phyloP scores from a whole-genome alignment of 2,113 vertebrate genomes.

The Strix aluco region DNA sequence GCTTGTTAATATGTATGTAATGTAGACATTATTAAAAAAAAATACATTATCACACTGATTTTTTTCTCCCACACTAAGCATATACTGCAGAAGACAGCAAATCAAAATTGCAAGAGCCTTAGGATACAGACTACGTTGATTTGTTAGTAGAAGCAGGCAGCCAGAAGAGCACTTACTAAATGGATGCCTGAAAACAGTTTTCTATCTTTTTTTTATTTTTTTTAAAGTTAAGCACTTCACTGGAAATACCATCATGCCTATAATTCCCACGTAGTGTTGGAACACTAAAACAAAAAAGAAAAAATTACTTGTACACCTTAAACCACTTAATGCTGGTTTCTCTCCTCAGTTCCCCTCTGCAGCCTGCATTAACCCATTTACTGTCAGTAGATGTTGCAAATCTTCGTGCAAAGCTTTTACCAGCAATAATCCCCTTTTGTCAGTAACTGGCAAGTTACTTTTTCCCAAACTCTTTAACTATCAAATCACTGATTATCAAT shows the following conservation, averaged over 20 bases:
- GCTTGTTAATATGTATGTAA: background rate
- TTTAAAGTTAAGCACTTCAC: background rate
- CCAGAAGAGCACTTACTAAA: constrained; percentile 46
- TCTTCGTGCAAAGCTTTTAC: background rate
- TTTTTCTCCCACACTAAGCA: background rate
- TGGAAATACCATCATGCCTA: background rate
- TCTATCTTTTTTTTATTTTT: background rate
- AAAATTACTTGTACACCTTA: background rate
- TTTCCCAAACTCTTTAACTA: background rate
- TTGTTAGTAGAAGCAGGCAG: background rate
- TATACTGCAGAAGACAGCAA: background rate
- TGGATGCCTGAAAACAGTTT: constrained; percentile 34
- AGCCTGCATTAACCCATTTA: background rate
- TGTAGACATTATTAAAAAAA: background rate
- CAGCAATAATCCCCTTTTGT: background rate
- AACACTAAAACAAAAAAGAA: background rate
- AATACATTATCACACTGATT: background rate
- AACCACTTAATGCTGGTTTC: background rate
- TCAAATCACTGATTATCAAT: background rate
- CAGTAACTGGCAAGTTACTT: background rate
- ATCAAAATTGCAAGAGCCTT: constrained; percentile 25
- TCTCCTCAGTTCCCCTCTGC: background rate
- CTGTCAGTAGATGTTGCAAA: background rate
- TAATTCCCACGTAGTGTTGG: background rate
- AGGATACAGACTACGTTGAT: background rate